Conservation (phyloP, 2,113 vertebrate species). For the Embiotoca jacksoni region DNA sequence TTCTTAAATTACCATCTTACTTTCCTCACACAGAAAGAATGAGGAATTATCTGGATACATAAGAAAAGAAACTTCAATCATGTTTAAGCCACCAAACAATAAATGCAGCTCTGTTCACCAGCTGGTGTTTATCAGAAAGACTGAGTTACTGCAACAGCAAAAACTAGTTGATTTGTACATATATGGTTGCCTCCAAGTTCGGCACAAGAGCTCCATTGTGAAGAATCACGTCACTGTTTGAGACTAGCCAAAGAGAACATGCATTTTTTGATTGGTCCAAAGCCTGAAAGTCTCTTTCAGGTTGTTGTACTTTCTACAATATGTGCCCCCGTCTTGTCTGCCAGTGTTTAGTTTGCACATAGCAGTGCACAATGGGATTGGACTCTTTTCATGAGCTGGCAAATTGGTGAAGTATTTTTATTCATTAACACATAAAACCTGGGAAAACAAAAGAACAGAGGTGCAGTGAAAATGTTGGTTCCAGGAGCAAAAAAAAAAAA, state of each 20-base stretch:
- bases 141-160: constrained; percentile 36
- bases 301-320: constrained; percentile 54
- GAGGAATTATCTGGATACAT: neutral
- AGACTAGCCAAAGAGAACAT: constrained; percentile 58
- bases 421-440: constrained; percentile 6
- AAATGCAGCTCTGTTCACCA: constrained; percentile 21
- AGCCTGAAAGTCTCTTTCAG: constrained; percentile 24
- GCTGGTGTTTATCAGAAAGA: neutral
- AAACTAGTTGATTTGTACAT: constrained; percentile 43
- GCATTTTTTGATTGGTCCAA: constrained; percentile 26
- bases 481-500: neutral
- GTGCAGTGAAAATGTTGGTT: constrained; percentile 17
- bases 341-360: constrained; percentile 15
- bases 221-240: constrained; percentile 58
- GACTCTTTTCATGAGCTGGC: constrained; percentile 24
- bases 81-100: neutral
- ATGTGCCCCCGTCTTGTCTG: constrained; percentile 1
- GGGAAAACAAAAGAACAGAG: constrained; percentile 15
- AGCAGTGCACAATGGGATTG: constrained; percentile 5
- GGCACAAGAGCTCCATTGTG: constrained; percentile 64
- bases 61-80: neutral
- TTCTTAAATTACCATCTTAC: neutral
- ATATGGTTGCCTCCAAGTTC: constrained; percentile 63
- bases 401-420: neutral
- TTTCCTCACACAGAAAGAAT: constrained; percentile 12